A percentile compares a stretch with the other conserved stretches of the same genome.
Evolutionary conservation across 2,113 vertebrate species (phyloP).

Genomic region (Willisornis vidua): DNA sequence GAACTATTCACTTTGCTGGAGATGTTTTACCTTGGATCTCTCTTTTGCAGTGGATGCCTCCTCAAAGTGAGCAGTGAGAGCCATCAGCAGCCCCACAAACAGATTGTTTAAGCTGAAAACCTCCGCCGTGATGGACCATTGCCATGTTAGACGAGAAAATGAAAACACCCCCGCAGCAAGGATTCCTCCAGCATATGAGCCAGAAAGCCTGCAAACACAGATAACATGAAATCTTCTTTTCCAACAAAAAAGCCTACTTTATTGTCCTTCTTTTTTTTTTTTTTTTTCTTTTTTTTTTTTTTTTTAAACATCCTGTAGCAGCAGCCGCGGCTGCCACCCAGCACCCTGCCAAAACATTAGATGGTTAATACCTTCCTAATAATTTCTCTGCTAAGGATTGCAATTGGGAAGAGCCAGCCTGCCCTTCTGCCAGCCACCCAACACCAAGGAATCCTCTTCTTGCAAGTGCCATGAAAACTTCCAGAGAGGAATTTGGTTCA

Average conservation of each 20-base stretch:
- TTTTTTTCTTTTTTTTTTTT: neutral
- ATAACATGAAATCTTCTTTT: slow-evolving; percentile 85
- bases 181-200: slow-evolving; percentile 88
- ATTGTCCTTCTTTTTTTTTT: slow-evolving; percentile 61
- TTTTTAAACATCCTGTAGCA: slow-evolving; percentile 49
- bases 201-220: slow-evolving; percentile 88
- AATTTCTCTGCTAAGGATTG: slow-evolving; percentile 27
- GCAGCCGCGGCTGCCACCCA: slow-evolving; percentile 64
- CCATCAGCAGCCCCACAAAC: slow-evolving; percentile 91
- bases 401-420: slow-evolving; percentile 25
- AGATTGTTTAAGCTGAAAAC: slow-evolving; percentile 99
- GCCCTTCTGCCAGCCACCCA: neutral
- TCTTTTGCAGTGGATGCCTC: slow-evolving; percentile 78
- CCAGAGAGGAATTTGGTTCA: neutral
- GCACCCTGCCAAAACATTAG: slow-evolving; percentile 59
- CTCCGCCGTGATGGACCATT: slow-evolving; percentile 94
- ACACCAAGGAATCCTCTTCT: neutral
- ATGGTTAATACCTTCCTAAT: slow-evolving; percentile 54
- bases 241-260: slow-evolving; percentile 72
- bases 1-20: slow-evolving; percentile 43
- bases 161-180: slow-evolving; percentile 93
- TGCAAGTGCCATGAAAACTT: neutral
- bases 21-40: slow-evolving; percentile 88
- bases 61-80: slow-evolving; percentile 83
- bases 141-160: slow-evolving; percentile 93